These are phyloP conservation scores for Apodemus sylvaticus DNA, from an alignment of 2,113 vertebrate genomes.

Conservation along the genomic window DNA sequence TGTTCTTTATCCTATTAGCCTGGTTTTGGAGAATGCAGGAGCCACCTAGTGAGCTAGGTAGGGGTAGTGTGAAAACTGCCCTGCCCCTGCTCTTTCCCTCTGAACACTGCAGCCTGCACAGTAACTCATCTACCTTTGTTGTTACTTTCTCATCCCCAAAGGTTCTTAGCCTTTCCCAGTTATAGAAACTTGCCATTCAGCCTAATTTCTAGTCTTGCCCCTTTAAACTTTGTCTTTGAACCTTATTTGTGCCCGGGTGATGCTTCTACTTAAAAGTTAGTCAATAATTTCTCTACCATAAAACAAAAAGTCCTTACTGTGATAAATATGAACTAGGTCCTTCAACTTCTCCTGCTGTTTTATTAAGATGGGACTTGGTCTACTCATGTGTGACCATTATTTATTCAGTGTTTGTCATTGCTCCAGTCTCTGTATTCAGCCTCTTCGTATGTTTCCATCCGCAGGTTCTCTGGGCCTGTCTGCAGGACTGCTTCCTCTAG, in stretches of 20 bases:
- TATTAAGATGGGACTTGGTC: background rate
- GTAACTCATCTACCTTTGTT: too few relatives aligned
- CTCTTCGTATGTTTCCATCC: background rate
- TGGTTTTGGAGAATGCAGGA: background rate
- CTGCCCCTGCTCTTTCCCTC: background rate
- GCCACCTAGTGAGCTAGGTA: background rate
- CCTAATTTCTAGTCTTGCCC: background rate
- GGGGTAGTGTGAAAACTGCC: background rate
- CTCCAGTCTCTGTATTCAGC: background rate
- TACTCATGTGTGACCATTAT: background rate
- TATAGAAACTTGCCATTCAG: background rate
- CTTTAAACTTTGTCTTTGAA: background rate
- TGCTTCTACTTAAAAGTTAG: background rate
- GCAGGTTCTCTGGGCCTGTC: background rate
- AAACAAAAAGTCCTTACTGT: background rate
- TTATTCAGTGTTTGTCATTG: background rate
- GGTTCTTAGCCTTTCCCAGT: background rate
- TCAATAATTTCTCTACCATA: background rate
- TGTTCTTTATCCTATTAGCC: background rate
- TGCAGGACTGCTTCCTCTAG: background rate
- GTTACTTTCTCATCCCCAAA: rapidly evolving
- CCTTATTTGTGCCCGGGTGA: background rate
- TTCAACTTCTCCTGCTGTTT: background rate
- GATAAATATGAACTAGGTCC: background rate
- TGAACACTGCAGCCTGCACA: background rate